phyloP scores from a whole-genome alignment of 2,888 invertebrate species.

The Loripinus fragilis region DNA sequence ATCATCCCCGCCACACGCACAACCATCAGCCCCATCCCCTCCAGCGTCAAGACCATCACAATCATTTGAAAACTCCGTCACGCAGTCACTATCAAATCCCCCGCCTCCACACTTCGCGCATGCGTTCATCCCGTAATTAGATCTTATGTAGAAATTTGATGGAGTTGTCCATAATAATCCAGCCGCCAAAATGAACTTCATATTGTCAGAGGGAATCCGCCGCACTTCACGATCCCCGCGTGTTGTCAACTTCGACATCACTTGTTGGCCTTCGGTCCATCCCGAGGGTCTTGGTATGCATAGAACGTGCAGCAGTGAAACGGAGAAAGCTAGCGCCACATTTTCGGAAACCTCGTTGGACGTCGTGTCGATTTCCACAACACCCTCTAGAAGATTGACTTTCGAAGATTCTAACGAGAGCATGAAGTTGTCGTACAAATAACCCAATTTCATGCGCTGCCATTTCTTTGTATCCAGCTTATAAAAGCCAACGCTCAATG shows the following conservation, averaged over 20 bases:
- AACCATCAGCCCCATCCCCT: conserved; percentile 28
- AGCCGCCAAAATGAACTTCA: conserved; percentile 83
- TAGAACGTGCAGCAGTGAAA: conserved; percentile 84
- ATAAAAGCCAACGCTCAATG: conserved; percentile 72
- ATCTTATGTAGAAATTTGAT: conserved; percentile 77
- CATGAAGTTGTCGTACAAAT: conserved; percentile 57
- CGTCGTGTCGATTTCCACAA: conserved; percentile 66
- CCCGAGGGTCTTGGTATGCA: conserved; percentile 83
- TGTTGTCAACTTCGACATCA: conserved; percentile 24
- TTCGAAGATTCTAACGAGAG: conserved; percentile 60
- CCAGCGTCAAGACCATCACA: conserved; percentile 23
- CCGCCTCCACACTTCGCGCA: conserved; percentile 67
- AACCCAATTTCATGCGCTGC: conserved; percentile 61
- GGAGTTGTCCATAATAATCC: conserved; percentile 82
- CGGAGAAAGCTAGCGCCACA: conserved; percentile 83
- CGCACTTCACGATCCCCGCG: conserved; percentile 43
- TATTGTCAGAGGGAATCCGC: conserved; percentile 76
- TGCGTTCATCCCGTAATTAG: conserved; percentile 58
- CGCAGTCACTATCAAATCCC: conserved; percentile 33
- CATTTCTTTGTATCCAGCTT: conserved; percentile 59
- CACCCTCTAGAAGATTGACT: conserved; percentile 74
- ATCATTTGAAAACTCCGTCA: conserved; percentile 37
- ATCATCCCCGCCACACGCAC: conserved; percentile 14
- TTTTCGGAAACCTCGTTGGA: conserved; percentile 83
- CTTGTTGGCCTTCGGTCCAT: conserved; percentile 48